Conservation (phyloP, 2,797 vertebrate species). For the Vespertilio murinus region DNA sequence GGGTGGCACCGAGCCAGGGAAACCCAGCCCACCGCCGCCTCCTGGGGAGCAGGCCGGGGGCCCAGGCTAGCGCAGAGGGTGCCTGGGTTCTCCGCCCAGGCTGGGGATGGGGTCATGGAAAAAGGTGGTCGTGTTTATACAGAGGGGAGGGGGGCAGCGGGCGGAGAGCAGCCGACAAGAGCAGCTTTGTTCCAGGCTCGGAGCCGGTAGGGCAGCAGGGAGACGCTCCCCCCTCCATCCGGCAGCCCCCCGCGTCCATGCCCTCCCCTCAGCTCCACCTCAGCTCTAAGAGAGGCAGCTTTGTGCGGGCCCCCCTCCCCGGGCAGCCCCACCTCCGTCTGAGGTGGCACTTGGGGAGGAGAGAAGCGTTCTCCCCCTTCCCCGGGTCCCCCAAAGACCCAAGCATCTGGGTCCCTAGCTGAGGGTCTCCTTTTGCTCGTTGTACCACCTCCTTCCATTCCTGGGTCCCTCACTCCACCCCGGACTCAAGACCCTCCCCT, state of each 20-base stretch:
- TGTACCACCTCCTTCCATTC: neutral
- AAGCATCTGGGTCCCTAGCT: neutral
- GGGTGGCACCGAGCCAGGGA: slow-evolving; percentile 61
- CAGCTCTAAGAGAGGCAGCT: slow-evolving; percentile 73
- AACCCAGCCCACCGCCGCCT: slow-evolving; percentile 59
- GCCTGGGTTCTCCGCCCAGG: slow-evolving; percentile 76
- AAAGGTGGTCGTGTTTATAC: slow-evolving; percentile 82
- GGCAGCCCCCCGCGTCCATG: slow-evolving; percentile 74
- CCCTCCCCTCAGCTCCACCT: slow-evolving; percentile 70
- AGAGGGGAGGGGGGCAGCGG: slow-evolving; percentile 76
- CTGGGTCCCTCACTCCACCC: neutral
- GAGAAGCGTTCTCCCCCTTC: neutral
- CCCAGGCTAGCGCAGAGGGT: slow-evolving; percentile 68
- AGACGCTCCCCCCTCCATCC: slow-evolving; percentile 68
- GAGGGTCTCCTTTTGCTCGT: neutral
- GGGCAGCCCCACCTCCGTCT: neutral
- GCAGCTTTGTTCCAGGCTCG: slow-evolving; percentile 77
- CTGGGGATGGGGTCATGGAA: slow-evolving; percentile 81
- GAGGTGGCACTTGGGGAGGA: slow-evolving; percentile 52
- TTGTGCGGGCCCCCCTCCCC: slow-evolving; percentile 61
- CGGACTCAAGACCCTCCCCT: neutral
- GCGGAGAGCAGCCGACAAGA: slow-evolving; percentile 73
- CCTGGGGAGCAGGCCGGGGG: slow-evolving; percentile 67
- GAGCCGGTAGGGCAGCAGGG: slow-evolving; percentile 65
- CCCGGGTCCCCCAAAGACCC: neutral